phyloP scores from a whole-genome alignment of 2,113 vertebrate genomes.

The Pipra filicauda region DNA sequence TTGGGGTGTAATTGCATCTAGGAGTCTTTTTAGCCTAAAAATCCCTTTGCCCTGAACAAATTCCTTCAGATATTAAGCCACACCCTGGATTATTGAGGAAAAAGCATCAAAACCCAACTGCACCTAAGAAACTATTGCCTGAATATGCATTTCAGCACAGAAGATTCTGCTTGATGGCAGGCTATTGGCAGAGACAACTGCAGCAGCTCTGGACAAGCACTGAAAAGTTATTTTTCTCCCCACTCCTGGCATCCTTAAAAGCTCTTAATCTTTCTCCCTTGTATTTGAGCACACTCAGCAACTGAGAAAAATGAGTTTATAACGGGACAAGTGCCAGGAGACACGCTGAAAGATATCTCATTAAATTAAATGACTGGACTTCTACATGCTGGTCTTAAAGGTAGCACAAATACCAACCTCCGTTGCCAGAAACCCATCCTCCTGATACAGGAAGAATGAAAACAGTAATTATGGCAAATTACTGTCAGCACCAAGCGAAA shows the following conservation, averaged over 20 bases:
- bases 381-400: not conserved
- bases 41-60: not conserved
- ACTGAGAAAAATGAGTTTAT: not conserved
- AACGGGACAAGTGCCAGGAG: slow-evolving; percentile 23
- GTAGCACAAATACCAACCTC: slow-evolving; percentile 14
- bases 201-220: not conserved
- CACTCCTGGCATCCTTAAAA: not conserved
- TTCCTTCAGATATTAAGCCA: not conserved
- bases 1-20: not conserved
- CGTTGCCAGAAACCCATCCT: slow-evolving; percentile 56
- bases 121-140: not conserved
- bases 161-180: not conserved
- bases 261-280: slow-evolving; percentile 10
- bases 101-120: not conserved
- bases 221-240: not conserved
- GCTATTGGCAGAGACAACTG: not conserved
- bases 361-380: slow-evolving; percentile 16
- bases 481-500: slow-evolving; percentile 30
- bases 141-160: not conserved
- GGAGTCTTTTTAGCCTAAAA: not conserved
- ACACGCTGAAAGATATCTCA: not conserved
- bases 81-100: not conserved
- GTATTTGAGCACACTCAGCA: not conserved
- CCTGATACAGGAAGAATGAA: slow-evolving; percentile 64
- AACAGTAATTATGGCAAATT: slow-evolving; percentile 72